Percentiles rank a stretch among this genome's conserved stretches.
Conservation (phyloP, 2,797 vertebrate species). For the Tympanoctomys barrerae region DNA sequence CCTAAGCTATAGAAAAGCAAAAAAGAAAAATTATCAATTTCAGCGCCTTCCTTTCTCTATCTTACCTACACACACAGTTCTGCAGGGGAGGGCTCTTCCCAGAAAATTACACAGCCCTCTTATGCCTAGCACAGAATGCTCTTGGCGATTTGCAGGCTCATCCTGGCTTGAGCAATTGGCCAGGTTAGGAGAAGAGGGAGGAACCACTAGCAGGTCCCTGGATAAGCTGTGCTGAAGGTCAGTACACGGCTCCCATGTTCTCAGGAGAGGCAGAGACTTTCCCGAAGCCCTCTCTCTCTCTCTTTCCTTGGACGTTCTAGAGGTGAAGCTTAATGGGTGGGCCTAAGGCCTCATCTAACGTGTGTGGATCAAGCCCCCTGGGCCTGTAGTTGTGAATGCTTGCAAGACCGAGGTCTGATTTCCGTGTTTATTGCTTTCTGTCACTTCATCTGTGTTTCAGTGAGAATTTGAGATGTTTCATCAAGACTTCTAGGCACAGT, state of each 20-base stretch:
- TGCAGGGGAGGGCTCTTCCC: background rate
- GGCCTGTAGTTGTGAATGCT: background rate
- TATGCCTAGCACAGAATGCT: background rate
- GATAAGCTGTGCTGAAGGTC: background rate
- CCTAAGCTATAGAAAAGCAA: background rate
- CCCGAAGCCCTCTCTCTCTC: background rate
- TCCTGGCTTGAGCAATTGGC: background rate
- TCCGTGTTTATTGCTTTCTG: background rate
- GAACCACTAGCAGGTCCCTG: background rate
- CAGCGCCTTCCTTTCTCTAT: background rate
- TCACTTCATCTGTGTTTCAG: constrained; percentile 19
- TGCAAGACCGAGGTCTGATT: background rate
- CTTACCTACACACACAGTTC: background rate
- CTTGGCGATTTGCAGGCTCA: background rate
- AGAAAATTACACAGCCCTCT: background rate
- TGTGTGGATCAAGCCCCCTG: background rate
- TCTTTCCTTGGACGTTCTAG: background rate
- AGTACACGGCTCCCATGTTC: background rate
- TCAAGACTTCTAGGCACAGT: background rate
- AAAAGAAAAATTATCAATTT: background rate
- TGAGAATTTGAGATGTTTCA: background rate
- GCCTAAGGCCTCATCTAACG: background rate
- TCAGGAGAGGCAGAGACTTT: background rate
- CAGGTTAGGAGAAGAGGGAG: background rate
- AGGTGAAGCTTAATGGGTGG: background rate